A percentile compares a stretch with the other conserved stretches of the same genome.
phyloP scores from a whole-genome alignment of 2,888 invertebrate genomes.

The Hemicrepidius hirtus region DNA sequence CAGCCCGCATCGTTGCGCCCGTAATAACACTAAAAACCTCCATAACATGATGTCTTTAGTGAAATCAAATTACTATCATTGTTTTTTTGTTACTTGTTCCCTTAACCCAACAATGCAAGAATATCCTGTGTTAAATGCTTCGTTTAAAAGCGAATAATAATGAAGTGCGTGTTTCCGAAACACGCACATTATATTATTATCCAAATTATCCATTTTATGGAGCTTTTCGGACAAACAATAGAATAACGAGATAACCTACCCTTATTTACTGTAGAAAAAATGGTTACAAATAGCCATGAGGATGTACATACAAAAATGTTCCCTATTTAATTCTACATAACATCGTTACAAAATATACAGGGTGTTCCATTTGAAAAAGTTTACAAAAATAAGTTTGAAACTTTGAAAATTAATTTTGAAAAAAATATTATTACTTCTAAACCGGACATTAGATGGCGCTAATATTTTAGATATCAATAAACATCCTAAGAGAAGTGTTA shows the following conservation, averaged over 20 bases:
- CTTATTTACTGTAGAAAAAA: too few species aligned
- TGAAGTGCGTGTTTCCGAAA: constrained; percentile 6
- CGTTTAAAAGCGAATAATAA: constrained; percentile 5
- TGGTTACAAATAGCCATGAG: too few species aligned
- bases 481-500: too few species aligned
- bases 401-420: too few species aligned
- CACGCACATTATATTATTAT: constrained; percentile 1
- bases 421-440: too few species aligned
- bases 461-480: too few species aligned
- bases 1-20: constrained; percentile 52
- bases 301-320: too few species aligned
- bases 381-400: too few species aligned
- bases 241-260: background rate
- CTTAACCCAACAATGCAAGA: background rate
- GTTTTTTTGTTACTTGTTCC: constrained; percentile 14
- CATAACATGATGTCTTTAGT: constrained; percentile 39
- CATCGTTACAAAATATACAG: too few species aligned
- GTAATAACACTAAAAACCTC: constrained; percentile 41
- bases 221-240: background rate
- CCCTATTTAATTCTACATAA: too few species aligned
- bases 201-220: constrained; percentile 7
- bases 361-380: too few species aligned
- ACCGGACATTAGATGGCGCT: too few species aligned
- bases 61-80: constrained; percentile 35
- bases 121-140: background rate